Percentiles rank a stretch among this genome's conserved stretches.
Evolutionary conservation across 1,140 invertebrate species (phyloP).

Genomic region (Araneus ventricosus): DNA sequence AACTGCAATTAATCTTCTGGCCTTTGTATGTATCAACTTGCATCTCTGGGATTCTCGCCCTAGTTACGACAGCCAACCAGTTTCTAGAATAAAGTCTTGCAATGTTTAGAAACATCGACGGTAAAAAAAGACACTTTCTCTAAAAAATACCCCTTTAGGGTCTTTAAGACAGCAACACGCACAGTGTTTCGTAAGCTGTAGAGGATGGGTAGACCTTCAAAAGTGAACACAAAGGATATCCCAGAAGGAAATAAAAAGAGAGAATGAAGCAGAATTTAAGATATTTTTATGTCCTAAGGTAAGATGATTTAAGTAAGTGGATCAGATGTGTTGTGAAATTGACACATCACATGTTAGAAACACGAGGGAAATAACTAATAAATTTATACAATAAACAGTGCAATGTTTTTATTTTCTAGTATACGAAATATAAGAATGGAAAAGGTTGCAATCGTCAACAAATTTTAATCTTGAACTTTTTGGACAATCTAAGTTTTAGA

Average conservation of each 20-base stretch:
- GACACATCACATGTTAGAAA: too few species aligned
- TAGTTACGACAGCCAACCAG: not conserved
- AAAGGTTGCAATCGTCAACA: too few species aligned
- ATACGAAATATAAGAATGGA: too few species aligned
- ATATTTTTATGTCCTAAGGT: not conserved
- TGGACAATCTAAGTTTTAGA: too few species aligned
- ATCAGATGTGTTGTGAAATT: not conserved
- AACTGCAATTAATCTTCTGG: not conserved
- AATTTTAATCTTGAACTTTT: too few species aligned
- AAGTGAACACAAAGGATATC: not conserved
- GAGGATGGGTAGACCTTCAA: slow-evolving; percentile 6
- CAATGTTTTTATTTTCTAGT: too few species aligned
- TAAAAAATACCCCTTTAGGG: not conserved
- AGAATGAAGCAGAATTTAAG: not conserved
- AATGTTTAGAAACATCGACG: not conserved
- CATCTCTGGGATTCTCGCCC: not conserved
- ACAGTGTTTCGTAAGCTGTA: not conserved
- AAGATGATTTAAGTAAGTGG: not conserved
- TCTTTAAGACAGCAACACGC: not conserved
- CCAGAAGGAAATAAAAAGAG: not conserved
- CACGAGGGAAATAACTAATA: too few species aligned
- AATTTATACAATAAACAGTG: too few species aligned
- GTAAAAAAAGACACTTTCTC: not conserved
- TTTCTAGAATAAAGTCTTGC: slow-evolving; percentile 17
- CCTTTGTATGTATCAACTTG: not conserved